Percentiles rank a stretch among this genome's conserved stretches.
Conservation (phyloP, 2,888 invertebrate genomes). For the Ochlodes sylvanus region DNA sequence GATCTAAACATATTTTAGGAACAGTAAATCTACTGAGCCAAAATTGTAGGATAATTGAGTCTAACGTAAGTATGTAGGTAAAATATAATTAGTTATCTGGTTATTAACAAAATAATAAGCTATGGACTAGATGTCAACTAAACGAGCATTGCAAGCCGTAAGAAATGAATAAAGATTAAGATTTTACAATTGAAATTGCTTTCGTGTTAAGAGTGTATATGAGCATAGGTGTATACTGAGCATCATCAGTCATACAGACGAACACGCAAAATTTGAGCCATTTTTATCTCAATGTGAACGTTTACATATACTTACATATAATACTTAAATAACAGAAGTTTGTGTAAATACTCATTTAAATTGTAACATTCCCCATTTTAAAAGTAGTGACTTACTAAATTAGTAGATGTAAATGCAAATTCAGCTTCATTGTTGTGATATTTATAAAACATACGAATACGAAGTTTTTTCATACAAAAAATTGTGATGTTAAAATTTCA, state of each 20-base stretch:
- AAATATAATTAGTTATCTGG: conserved; percentile 34
- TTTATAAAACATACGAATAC: conserved; percentile 6
- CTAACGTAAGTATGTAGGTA: conserved; percentile 16
- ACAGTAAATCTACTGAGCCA: conserved; percentile 66
- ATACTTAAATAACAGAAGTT: conserved; percentile 11
- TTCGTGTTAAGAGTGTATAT: conserved; percentile 1
- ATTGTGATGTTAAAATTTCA: conserved; percentile 25
- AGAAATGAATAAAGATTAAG: no score
- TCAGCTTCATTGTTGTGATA: conserved; percentile 22
- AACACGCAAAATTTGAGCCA: conserved; percentile 11
- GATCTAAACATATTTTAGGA: conserved; percentile 55
- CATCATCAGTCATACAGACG: conserved; percentile 21
- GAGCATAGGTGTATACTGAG: conserved; percentile 2
- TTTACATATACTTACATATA: not conserved
- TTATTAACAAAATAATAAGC: conserved; percentile 51
- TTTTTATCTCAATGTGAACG: conserved; percentile 2
- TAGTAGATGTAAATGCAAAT: conserved; percentile 29
- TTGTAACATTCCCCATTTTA: conserved; percentile 25
- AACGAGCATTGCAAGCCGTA: conserved; percentile 44
- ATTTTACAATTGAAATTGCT: conserved; percentile 15
- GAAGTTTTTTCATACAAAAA: no score
- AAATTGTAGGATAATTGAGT: conserved; percentile 42
- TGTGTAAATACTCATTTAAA: conserved; percentile 22
- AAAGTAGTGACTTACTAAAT: conserved; percentile 30
- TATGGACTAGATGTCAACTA: conserved; percentile 62